Percentiles rank a stretch among this genome's conserved stretches.
These are phyloP conservation scores for Penaeus vannamei DNA, from an alignment of 1,140 invertebrate species.

Conservation along the genomic window DNA sequence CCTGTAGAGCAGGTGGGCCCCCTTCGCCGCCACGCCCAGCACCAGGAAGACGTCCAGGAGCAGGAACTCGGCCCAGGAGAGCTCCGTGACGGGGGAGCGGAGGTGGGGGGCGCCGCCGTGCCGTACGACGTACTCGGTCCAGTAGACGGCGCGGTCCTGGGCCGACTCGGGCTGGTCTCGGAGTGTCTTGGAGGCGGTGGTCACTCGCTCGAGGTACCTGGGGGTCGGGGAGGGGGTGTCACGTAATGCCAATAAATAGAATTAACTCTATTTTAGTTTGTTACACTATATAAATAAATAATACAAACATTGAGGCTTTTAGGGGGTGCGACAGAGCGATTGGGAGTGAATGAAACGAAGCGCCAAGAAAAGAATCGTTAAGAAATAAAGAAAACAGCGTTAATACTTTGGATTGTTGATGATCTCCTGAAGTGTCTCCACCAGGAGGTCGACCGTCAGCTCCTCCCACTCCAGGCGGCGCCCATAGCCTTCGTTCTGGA, in stretches of 20 bases:
- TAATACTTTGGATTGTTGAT: slow-evolving; percentile 16
- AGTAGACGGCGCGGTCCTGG: slow-evolving; percentile 68
- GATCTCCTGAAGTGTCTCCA: slow-evolving; percentile 28
- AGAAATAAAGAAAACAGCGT: background rate
- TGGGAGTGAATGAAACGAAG: too few species aligned
- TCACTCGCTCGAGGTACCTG: background rate
- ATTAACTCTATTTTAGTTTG: too few species aligned
- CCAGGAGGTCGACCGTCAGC: slow-evolving; percentile 1
- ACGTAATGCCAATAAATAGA: background rate
- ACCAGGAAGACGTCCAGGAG: background rate
- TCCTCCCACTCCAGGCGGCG: slow-evolving; percentile 42
- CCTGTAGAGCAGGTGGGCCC: background rate
- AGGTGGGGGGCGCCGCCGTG: slow-evolving; percentile 74
- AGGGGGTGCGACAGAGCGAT: too few species aligned
- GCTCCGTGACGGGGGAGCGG: slow-evolving; percentile 69
- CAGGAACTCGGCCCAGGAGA: slow-evolving; percentile 38
- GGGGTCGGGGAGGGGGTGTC: background rate
- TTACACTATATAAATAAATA: too few species aligned
- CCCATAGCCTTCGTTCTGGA: slow-evolving; percentile 75
- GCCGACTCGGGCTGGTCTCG: slow-evolving; percentile 41
- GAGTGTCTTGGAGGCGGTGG: slow-evolving; percentile 9
- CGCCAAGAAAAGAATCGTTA: too few species aligned
- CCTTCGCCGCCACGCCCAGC: background rate
- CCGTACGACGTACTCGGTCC: slow-evolving; percentile 76
- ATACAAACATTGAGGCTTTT: too few species aligned